These are phyloP conservation scores for Agriopis marginaria DNA, from an alignment of 2,888 invertebrate species.

Conservation along the genomic window DNA sequence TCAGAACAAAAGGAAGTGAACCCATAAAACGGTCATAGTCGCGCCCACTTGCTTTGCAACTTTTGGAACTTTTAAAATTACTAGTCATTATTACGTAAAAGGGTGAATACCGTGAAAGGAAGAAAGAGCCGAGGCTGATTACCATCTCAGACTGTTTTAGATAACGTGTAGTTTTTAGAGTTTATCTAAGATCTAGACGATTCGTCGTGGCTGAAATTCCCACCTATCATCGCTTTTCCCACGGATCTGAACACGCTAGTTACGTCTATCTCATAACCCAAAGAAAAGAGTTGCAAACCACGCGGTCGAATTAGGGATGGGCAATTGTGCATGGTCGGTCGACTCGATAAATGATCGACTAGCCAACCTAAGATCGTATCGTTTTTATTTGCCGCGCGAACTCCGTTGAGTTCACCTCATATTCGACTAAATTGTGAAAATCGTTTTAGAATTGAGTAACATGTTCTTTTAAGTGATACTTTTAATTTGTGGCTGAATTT, in stretches of 20 bases:
- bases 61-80: slow-evolving; percentile 45
- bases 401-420: slow-evolving; percentile 1
- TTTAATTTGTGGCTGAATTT: slow-evolving; percentile 19
- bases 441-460: slow-evolving; percentile 35
- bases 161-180: slow-evolving; percentile 54
- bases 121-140: slow-evolving; percentile 57
- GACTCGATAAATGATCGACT: slow-evolving; percentile 41
- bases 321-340: slow-evolving; percentile 45
- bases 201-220: slow-evolving; percentile 67
- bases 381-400: slow-evolving; percentile 13
- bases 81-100: slow-evolving; percentile 49
- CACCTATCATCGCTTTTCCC: slow-evolving; percentile 66
- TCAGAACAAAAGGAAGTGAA: slow-evolving; percentile 55
- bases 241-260: slow-evolving; percentile 58
- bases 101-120: slow-evolving; percentile 58
- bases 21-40: slow-evolving; percentile 60
- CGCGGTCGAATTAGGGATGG: slow-evolving; percentile 43
- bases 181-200: slow-evolving; percentile 65
- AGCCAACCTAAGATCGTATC: slow-evolving; percentile 27
- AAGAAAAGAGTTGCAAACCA: slow-evolving; percentile 48
- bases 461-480: slow-evolving; percentile 33
- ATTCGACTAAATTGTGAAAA: slow-evolving; percentile 41
- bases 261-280: slow-evolving; percentile 48
- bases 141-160: slow-evolving; percentile 57
- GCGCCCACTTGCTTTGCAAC: slow-evolving; percentile 51